These are phyloP conservation scores for Drosophila trichaetosa DNA, from an alignment of 2,888 invertebrate genomes.

Conservation along the genomic window DNA sequence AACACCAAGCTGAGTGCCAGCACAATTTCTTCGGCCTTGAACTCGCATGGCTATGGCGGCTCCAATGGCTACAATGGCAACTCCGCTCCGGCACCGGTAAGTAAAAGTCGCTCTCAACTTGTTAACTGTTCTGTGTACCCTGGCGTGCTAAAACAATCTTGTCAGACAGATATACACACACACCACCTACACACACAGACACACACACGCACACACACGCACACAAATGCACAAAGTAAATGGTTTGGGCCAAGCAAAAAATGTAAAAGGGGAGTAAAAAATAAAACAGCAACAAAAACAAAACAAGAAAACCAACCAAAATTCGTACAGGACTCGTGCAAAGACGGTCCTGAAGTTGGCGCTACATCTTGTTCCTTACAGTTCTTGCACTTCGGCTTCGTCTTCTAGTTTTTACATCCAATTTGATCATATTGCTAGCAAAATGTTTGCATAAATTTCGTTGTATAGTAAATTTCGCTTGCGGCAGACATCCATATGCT, in stretches of 20 bases:
- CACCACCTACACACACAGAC: slow-evolving; percentile 21
- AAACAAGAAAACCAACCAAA: slow-evolving; percentile 6
- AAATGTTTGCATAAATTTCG: slow-evolving; percentile 73
- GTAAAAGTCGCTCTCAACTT: slow-evolving; percentile 44
- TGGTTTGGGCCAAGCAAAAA: slow-evolving; percentile 26
- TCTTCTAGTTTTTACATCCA: slow-evolving; percentile 63
- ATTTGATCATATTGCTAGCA: slow-evolving; percentile 71
- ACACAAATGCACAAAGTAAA: slow-evolving; percentile 43
- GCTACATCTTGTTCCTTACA: slow-evolving; percentile 1
- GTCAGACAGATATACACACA: slow-evolving; percentile 48
- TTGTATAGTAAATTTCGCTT: slow-evolving; percentile 48
- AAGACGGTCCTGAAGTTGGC: slow-evolving; percentile 31
- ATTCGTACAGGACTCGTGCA: not conserved
- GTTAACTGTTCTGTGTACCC: slow-evolving; percentile 37
- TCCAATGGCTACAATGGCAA: slow-evolving; percentile 81
- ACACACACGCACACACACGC: slow-evolving; percentile 26
- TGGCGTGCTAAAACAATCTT: slow-evolving; percentile 59
- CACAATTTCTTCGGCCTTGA: slow-evolving; percentile 91
- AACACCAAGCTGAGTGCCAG: slow-evolving; percentile 90
- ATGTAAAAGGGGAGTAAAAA: slow-evolving; percentile 3
- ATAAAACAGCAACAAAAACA: not conserved
- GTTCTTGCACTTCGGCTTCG: not conserved
- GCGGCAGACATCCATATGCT: slow-evolving; percentile 60
- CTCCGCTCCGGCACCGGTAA: slow-evolving; percentile 82
- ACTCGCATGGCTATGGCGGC: slow-evolving; percentile 84